Percentiles rank a stretch among this genome's conserved stretches.
These are phyloP conservation scores for Lepus townsendii DNA, from an alignment of 2,797 vertebrate species.

Conservation along the genomic window DNA sequence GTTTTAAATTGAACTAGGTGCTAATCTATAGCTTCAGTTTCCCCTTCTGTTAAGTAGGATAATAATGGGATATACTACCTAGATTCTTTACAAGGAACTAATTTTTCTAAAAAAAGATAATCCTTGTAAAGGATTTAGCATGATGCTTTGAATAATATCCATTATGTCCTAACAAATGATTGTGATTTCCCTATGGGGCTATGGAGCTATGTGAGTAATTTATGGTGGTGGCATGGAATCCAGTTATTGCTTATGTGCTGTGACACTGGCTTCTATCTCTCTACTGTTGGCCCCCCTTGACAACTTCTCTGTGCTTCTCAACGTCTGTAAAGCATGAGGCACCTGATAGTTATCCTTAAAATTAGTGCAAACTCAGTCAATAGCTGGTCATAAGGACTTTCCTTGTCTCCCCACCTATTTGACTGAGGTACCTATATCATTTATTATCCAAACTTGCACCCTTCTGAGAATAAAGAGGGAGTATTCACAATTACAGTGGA, in stretches of 20 bases:
- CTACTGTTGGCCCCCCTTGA: no score
- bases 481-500: neutral
- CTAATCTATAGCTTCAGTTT: neutral
- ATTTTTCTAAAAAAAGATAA: neutral
- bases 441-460: neutral
- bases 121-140: neutral
- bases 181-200: neutral
- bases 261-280: neutral
- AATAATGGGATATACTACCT: neutral
- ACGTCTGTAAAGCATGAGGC: rapidly evolving
- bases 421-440: neutral
- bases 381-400: neutral
- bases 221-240: neutral
- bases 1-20: neutral
- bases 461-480: neutral
- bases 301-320: neutral
- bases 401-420: neutral
- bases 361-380: neutral
- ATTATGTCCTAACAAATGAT: neutral
- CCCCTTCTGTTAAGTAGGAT: neutral
- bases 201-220: neutral
- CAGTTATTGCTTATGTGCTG: neutral
- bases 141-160: neutral
- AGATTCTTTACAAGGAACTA: conserved; percentile 3
- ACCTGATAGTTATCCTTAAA: no score